Conservation (phyloP, 2,113 vertebrate species). For the Rhombomys opimus region DNA sequence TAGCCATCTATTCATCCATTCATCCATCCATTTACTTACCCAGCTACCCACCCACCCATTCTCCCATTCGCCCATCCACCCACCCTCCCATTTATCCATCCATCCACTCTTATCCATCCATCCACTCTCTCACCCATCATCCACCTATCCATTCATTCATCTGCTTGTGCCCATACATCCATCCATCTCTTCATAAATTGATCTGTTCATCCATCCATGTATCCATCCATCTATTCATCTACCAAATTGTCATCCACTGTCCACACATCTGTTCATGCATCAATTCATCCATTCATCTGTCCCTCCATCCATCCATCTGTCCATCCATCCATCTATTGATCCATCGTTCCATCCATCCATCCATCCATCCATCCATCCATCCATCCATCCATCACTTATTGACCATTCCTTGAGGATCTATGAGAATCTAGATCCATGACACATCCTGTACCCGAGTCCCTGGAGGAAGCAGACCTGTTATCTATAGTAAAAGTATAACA, state of each 20-base stretch:
- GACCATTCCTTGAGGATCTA: not conserved
- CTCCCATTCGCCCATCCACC: no score
- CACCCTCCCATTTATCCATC: no score
- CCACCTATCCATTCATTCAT: not conserved
- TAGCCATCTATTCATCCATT: rapidly evolving
- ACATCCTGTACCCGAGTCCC: not conserved
- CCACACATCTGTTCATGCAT: not conserved
- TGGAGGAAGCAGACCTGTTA: not conserved
- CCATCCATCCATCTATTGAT: no score
- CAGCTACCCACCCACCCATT: not conserved
- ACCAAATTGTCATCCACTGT: no score
- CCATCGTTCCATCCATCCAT: not conserved
- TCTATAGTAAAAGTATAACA: not conserved
- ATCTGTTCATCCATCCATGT: not conserved
- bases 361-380: not conserved
- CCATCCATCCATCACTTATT: not conserved
- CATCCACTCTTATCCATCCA: not conserved
- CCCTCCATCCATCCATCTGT: not conserved
- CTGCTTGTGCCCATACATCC: not conserved
- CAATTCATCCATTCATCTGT: no score
- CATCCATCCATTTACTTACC: no score
- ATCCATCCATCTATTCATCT: not conserved
- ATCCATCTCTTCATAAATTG: not conserved
- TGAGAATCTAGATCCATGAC: not conserved
- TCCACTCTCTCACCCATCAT: no score